A percentile compares a stretch with the other conserved stretches of the same genome.
Conservation (phyloP, 2,113 vertebrate species). For the Pachypanchax playfairii region DNA sequence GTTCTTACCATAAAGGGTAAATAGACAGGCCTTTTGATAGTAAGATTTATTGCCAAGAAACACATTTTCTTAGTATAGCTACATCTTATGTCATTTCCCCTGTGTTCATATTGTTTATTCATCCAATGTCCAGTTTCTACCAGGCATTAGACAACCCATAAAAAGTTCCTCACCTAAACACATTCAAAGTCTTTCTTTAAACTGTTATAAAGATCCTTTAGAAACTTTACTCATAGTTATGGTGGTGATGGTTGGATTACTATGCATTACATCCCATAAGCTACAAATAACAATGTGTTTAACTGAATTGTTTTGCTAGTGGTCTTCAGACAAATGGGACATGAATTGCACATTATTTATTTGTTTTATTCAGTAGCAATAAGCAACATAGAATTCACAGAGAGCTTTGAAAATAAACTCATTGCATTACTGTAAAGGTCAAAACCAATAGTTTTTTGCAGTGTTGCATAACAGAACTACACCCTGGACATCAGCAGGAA, state of each 20-base stretch:
- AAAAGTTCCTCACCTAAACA: too few species aligned
- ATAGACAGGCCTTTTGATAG: too few species aligned
- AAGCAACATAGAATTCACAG: background rate
- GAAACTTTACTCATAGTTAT: too few species aligned
- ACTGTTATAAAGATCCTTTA: background rate
- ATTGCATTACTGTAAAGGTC: background rate
- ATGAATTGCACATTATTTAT: background rate
- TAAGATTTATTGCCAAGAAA: too few species aligned
- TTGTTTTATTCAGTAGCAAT: too few species aligned
- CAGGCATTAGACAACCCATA: too few species aligned
- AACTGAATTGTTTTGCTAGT: background rate
- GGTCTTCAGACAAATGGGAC: background rate
- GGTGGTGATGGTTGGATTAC: background rate
- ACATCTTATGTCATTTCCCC: too few species aligned
- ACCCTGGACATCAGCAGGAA: conserved; percentile 19
- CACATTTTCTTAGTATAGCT: too few species aligned
- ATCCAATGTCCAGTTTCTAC: too few species aligned
- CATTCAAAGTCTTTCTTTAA: background rate
- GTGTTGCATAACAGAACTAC: background rate
- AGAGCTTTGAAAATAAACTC: background rate
- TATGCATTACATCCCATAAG: background rate
- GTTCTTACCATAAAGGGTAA: too few species aligned
- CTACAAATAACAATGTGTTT: background rate
- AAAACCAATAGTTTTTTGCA: conserved; percentile 12
- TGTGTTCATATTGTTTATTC: too few species aligned